A percentile compares a stretch with the other conserved stretches of the same genome.
Conservation (phyloP, 2,797 vertebrate species). For the Pseudotriccus pelzelni region DNA sequence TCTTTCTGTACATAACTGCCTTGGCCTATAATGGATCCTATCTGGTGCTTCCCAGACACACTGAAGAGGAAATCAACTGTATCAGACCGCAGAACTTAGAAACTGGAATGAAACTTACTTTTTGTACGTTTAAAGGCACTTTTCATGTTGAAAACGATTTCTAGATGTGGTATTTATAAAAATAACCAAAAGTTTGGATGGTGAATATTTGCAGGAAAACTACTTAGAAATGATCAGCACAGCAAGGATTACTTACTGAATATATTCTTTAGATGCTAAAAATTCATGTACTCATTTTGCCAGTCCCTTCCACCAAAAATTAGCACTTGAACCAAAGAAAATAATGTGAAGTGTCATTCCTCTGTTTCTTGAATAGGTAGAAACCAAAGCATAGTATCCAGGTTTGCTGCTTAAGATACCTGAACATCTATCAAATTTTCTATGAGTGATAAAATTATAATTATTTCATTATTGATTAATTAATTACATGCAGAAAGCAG, state of each 20-base stretch:
- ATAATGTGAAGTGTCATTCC: not conserved
- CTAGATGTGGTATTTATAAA: not conserved
- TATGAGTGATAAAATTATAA: not conserved
- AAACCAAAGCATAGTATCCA: not conserved
- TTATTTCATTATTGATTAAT: not conserved
- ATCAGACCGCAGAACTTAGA: slow-evolving; percentile 70
- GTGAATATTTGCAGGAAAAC: not conserved
- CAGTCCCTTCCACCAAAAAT: not conserved
- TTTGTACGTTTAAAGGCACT: not conserved
- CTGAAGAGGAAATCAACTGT: slow-evolving; percentile 59
- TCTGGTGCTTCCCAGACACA: slow-evolving; percentile 68
- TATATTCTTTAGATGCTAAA: not conserved
- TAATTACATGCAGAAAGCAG: not conserved
- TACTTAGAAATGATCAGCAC: not conserved
- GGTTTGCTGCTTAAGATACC: not conserved
- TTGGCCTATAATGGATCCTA: slow-evolving; percentile 53
- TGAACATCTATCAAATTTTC: not conserved
- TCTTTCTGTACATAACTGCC: slow-evolving; percentile 65
- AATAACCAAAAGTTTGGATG: not conserved
- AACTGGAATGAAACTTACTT: slow-evolving; percentile 20
- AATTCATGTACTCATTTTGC: not conserved
- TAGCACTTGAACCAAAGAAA: not conserved
- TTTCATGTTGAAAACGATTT: not conserved
- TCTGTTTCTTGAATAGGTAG: not conserved
- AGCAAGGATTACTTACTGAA: not conserved